Evolutionary conservation across 1,140 invertebrate species (phyloP).

Genomic region (Choristoneura fumiferana): DNA sequence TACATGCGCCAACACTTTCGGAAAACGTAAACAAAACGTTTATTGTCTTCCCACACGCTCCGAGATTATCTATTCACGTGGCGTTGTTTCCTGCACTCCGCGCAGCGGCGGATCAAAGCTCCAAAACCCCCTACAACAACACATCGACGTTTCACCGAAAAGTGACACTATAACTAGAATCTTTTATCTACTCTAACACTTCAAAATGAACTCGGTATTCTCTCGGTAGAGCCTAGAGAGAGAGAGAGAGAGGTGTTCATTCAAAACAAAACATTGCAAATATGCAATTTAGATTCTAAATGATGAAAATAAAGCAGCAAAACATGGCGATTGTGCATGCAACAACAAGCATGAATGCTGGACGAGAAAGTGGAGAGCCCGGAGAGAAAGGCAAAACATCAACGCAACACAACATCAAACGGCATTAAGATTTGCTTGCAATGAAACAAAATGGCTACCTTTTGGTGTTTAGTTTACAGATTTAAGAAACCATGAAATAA

Average conservation of each 20-base stretch:
- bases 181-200: background rate
- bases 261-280: too few relatives aligned
- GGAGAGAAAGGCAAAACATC: constrained; percentile 8
- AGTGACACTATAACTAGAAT: background rate
- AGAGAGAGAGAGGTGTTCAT: too few relatives aligned
- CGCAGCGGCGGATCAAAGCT: constrained; percentile 35
- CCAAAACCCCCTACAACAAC: background rate
- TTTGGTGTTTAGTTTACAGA: too few relatives aligned
- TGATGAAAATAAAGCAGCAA: too few relatives aligned
- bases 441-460: too few relatives aligned
- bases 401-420: background rate
- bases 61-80: constrained; percentile 42
- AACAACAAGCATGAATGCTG: background rate
- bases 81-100: constrained; percentile 39
- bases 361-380: constrained; percentile 3
- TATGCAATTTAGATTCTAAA: too few relatives aligned
- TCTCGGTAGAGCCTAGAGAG: too few relatives aligned
- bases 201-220: too few relatives aligned
- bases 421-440: too few relatives aligned
- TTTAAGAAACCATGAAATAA: too few relatives aligned
- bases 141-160: constrained; percentile 8
- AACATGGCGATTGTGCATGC: too few relatives aligned
- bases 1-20: constrained; percentile 17
- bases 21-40: constrained; percentile 23
- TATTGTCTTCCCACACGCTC: constrained; percentile 25